Base-by-base conservation (phyloP, 2,113 vertebrate species). In the Erythrolamprus reginae region DNA sequence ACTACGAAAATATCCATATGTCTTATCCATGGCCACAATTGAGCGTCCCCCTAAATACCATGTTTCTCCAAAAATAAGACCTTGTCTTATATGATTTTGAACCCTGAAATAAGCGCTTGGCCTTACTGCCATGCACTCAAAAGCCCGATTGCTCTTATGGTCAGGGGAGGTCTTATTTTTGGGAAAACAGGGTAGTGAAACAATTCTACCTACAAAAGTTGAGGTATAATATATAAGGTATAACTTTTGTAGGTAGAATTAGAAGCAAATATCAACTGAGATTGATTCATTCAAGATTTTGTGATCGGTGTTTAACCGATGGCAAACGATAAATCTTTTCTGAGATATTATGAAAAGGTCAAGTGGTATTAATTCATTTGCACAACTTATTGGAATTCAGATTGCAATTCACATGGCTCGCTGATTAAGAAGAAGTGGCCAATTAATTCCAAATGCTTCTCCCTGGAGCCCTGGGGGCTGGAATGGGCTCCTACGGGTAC, bases 361-460 rank as follows among this genome's bases (percentile, higher is more conserved):
- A 92, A 84, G 70, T 88, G 13, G 7, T 87, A 90, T 12, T 38
- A 91, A 53, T 70, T 91, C 6, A 88, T 86, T 91, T 89, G 15
- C 86, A 70, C 70, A 88, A 58, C 1, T 90, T 91, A 86, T n/a
- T 86, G 77, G 56, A 91, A 92, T 85, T 47, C 45, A 52, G 83
- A 86, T 50, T 24, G 51, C 90, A 85, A 56, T 93, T 84, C 65
- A 1, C 87, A 61, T 77, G 33, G n/a, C 2, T 89, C 91, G 10
- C 90, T 42, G 19, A 82, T 84, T 86, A 89, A 89, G 89, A 83
- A 86, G 87, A 77, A 70, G 42, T 77, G 92, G 10, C 10, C 5
- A 10, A 26, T 89, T 89, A 84, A 91, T 53, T 48, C 92, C 84
- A 8, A 89, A 19, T 24, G 38, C 6, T 10, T 8, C 0, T 42